Percentiles rank a stretch among this genome's conserved stretches.
Conservation (phyloP, 2,797 vertebrate genomes). For the Pampus argenteus region DNA sequence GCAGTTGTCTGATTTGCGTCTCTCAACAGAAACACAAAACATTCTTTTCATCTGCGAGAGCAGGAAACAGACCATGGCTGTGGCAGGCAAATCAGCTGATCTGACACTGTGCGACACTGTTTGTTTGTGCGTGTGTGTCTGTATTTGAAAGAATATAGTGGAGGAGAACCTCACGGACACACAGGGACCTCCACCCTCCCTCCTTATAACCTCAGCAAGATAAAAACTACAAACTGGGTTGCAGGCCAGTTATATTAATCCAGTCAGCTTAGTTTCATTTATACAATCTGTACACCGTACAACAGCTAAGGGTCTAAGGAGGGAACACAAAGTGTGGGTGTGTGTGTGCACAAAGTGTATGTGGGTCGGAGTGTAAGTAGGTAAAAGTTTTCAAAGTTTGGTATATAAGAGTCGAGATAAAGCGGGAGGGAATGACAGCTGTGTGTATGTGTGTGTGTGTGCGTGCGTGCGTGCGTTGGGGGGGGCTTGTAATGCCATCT, state of each 20-base stretch:
- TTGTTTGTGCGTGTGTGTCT: background rate
- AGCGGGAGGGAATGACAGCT: background rate
- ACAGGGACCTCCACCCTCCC: background rate
- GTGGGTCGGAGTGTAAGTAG: background rate
- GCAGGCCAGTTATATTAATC: background rate
- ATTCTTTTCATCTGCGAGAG: slow-evolving; percentile 32
- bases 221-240: background rate
- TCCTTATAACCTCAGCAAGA: background rate
- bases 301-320: background rate
- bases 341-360: background rate
- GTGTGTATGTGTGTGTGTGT: background rate
- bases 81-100: slow-evolving; percentile 68
- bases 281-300: too few species aligned
- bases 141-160: background rate
- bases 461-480: background rate
- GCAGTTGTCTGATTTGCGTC: slow-evolving; percentile 61
- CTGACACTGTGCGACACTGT: background rate
- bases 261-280: background rate
- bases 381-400: slow-evolving; percentile 7
- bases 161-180: background rate
- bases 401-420: background rate
- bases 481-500: too few species aligned
- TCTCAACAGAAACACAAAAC: slow-evolving; percentile 50
- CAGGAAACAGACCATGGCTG: slow-evolving; percentile 44
- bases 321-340: background rate